A percentile compares a stretch with the other conserved stretches of the same genome.
Conservation (phyloP, 1,140 invertebrate genomes). For the Zaprionus vittiger region DNA sequence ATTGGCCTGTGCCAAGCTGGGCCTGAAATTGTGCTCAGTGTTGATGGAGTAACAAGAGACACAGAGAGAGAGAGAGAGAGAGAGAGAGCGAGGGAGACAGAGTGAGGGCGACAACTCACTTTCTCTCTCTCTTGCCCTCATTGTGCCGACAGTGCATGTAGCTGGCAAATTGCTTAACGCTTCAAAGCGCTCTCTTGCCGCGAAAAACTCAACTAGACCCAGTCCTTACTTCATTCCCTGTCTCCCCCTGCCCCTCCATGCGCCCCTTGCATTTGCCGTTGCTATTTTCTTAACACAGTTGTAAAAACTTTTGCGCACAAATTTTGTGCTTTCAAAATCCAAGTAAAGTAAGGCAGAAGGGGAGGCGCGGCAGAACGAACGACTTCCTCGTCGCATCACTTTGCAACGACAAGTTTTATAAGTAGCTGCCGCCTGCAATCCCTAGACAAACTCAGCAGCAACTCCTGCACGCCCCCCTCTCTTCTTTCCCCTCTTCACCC, state of each 20-base stretch:
- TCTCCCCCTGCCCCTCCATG: neutral
- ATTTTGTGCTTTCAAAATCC: conserved; percentile 64
- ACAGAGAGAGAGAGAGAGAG: neutral
- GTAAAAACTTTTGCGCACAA: conserved; percentile 65
- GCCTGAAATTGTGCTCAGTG: conserved; percentile 19
- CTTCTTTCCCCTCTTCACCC: neutral
- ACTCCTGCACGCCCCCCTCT: neutral
- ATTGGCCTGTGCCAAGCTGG: conserved; percentile 60
- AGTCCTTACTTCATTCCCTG: neutral
- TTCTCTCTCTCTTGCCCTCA: neutral
- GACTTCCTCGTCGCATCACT: conserved; percentile 28
- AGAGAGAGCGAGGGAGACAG: neutral
- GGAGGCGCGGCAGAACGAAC: neutral
- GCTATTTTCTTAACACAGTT: conserved; percentile 79
- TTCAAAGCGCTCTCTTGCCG: conserved; percentile 48
- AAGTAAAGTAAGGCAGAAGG: conserved; percentile 7
- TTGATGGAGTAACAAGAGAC: neutral
- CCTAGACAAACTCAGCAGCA: neutral
- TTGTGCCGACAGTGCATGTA: conserved; percentile 57
- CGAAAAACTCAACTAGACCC: conserved; percentile 9
- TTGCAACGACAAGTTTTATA: conserved; percentile 72
- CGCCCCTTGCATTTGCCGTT: conserved; percentile 26
- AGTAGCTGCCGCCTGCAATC: conserved; percentile 48
- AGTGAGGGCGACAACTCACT: neutral
- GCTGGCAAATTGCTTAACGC: conserved; percentile 83